phyloP scores from a whole-genome alignment of 2,113 vertebrate genomes.

The Notarius quadriscutis region DNA sequence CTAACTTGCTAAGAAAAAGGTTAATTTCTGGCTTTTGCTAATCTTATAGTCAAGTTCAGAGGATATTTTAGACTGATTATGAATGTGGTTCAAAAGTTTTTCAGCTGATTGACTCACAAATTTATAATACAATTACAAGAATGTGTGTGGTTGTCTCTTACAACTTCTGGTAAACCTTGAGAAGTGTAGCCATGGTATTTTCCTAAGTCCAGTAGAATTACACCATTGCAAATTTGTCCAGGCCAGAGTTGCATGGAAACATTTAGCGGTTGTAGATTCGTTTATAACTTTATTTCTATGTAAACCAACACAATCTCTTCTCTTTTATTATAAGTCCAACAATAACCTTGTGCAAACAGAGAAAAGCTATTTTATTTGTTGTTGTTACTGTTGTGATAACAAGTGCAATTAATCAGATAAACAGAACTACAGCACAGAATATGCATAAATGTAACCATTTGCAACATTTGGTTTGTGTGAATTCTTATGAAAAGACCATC shows the following conservation, averaged over 20 bases:
- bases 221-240: not conserved
- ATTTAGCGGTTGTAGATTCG: not conserved
- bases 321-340: slow-evolving; percentile 1
- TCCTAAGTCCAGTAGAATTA: not conserved
- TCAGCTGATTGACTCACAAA: not conserved
- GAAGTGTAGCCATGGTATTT: not conserved
- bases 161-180: not conserved
- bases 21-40: not conserved
- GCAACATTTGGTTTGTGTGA: not conserved
- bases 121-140: not conserved
- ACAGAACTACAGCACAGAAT: not conserved
- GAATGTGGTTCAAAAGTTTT: not conserved
- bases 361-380: not conserved
- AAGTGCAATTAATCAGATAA: slow-evolving; percentile 9
- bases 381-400: not conserved
- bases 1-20: not conserved
- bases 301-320: not conserved
- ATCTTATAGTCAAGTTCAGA: not conserved
- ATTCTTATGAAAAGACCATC: not conserved
- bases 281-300: not conserved
- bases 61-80: not conserved
- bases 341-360: not conserved
- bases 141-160: not conserved
- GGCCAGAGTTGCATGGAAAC: not conserved
- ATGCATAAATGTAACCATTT: not conserved